Evolutionary conservation across 30 jellyfish, hydroid and myxozoan genomes (phyloP).

Genomic region (Hydractinia echinata): DNA sequence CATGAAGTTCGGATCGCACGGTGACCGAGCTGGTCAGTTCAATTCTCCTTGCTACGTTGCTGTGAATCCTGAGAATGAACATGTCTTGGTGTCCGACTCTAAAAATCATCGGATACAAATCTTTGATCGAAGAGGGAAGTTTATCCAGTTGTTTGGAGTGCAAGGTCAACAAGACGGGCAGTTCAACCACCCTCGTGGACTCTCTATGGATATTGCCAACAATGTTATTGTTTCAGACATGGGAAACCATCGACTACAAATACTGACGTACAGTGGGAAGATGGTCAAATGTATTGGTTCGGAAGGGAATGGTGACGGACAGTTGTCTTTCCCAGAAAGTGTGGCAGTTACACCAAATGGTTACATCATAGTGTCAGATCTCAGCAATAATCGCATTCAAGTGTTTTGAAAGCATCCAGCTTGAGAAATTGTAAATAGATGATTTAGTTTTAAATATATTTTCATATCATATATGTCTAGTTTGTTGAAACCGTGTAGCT

Average conservation of each 20-base stretch:
- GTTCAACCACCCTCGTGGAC: slow-evolving; percentile 93
- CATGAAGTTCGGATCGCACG: slow-evolving; percentile 93
- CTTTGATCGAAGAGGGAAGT: slow-evolving; percentile 90
- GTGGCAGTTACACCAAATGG: slow-evolving; percentile 98
- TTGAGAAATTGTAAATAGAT: too few relatives aligned
- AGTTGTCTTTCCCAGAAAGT: slow-evolving; percentile 92
- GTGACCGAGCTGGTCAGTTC: slow-evolving; percentile 97
- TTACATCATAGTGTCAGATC: slow-evolving; percentile 81
- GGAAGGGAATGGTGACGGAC: slow-evolving; percentile 96
- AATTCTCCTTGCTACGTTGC: slow-evolving; percentile 96
- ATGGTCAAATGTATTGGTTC: slow-evolving; percentile 82
- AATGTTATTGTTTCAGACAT: slow-evolving; percentile 88
- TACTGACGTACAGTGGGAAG: slow-evolving; percentile 71
- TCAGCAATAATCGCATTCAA: slow-evolving; percentile 89
- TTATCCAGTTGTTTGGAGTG: slow-evolving; percentile 73
- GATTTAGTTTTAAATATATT: too few relatives aligned
- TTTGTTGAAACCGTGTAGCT: too few relatives aligned
- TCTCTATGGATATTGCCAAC: slow-evolving; percentile 94
- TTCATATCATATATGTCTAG: too few relatives aligned
- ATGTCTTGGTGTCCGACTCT: slow-evolving; percentile 83
- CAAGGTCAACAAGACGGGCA: slow-evolving; percentile 95
- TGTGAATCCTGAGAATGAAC: slow-evolving; percentile 81
- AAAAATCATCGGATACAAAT: slow-evolving; percentile 93
- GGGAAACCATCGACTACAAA: slow-evolving; percentile 91
- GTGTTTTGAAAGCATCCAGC: slow-evolving; percentile 36